Conservation (phyloP, 2,888 invertebrate species). For the Mylabris sibirica region DNA sequence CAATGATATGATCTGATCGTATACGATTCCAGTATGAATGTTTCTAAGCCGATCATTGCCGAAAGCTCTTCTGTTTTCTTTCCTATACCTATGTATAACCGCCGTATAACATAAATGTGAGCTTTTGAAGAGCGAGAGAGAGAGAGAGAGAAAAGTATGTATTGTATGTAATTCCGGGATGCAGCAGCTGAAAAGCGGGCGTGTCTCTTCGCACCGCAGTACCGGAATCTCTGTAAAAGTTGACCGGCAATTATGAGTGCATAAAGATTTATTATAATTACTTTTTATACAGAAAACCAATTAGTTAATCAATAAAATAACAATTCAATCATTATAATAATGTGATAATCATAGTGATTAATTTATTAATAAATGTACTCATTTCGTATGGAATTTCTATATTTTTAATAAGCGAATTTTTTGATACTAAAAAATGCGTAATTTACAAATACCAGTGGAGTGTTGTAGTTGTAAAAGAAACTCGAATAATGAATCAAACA, state of each 20-base stretch:
- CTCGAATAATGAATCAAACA: slow-evolving; percentile 56
- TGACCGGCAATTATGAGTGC: slow-evolving; percentile 34
- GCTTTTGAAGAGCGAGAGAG: slow-evolving; percentile 3
- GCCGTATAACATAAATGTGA: neutral
- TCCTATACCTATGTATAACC: neutral
- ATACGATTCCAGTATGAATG: neutral
- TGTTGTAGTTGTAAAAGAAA: slow-evolving; percentile 46
- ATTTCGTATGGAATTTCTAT: neutral
- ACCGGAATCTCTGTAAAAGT: slow-evolving; percentile 41
- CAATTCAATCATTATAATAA: slow-evolving; percentile 6
- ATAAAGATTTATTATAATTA: slow-evolving; percentile 27
- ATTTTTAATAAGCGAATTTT: neutral
- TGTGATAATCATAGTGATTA: slow-evolving; percentile 25
- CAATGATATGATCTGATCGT: neutral
- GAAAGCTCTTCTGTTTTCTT: neutral
- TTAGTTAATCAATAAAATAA: neutral
- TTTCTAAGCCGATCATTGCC: neutral
- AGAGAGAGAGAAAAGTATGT: neutral
- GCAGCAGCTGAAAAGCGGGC: slow-evolving; percentile 52
- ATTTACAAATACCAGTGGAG: slow-evolving; percentile 44
- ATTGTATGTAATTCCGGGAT: slow-evolving; percentile 48
- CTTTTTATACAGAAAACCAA: neutral
- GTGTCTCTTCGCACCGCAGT: slow-evolving; percentile 54
- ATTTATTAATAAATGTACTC: neutral
- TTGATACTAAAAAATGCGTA: slow-evolving; percentile 42